phyloP scores from a whole-genome alignment of 2,797 vertebrate species.

The Paratrypauchen microcephalus region DNA sequence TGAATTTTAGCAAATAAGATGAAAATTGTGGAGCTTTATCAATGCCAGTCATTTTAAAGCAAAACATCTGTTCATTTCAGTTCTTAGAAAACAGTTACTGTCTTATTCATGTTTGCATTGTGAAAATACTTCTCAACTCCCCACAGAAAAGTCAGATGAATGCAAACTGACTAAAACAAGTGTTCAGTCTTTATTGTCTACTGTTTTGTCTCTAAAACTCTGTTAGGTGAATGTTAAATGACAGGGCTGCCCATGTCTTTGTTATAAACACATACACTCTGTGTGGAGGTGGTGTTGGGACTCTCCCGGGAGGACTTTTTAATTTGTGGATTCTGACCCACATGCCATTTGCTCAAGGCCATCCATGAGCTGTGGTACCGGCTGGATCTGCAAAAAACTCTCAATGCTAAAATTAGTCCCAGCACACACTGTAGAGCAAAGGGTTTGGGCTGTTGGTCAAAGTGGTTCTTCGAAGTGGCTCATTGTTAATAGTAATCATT shows the following conservation, averaged over 20 bases:
- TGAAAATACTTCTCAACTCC: constrained; percentile 51
- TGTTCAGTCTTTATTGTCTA: constrained; percentile 53
- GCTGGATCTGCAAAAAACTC: constrained; percentile 64
- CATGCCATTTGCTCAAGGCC: constrained; percentile 69
- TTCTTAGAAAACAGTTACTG: constrained; percentile 52
- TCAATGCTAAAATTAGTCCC: constrained; percentile 71
- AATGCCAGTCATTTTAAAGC: constrained; percentile 23
- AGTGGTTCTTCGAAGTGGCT: constrained; percentile 37
- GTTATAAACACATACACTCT: constrained; percentile 64
- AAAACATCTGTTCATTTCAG: constrained; percentile 56
- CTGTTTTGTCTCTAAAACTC: constrained; percentile 44
- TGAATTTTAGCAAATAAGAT: constrained; percentile 20
- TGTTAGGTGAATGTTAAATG: constrained; percentile 50
- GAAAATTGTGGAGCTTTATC: constrained; percentile 31
- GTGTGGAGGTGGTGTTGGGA: constrained; percentile 46
- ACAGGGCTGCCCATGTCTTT: constrained; percentile 63
- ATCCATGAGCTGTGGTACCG: constrained; percentile 60
- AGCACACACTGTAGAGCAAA: constrained; percentile 46
- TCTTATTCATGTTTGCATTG: constrained; percentile 56
- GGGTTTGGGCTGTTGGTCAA: constrained; percentile 35
- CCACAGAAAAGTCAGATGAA: constrained; percentile 59
- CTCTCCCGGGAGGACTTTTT: constrained; percentile 72
- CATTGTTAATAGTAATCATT: neutral
- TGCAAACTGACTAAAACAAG: constrained; percentile 57
- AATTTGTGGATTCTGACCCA: constrained; percentile 75